Base-by-base conservation (phyloP, 1,140 invertebrate species). In the Mercenaria mercenaria region DNA sequence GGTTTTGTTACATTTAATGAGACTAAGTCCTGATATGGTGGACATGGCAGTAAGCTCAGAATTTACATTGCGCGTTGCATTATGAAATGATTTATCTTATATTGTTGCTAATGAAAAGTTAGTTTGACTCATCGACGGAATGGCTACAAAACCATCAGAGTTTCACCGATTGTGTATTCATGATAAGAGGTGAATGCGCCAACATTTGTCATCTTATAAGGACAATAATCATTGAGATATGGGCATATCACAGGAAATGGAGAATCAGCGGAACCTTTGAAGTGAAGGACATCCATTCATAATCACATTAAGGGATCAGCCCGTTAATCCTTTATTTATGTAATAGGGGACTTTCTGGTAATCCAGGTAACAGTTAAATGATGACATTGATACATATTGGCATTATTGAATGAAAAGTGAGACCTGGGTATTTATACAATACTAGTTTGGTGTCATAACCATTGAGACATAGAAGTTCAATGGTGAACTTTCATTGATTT, bases 271-370 rank as follows among this genome's bases (percentile, higher is more conserved):
- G 20, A 29, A 15, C 47, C 76, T 79, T 79, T 79, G 76, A 79
- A 23, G 76, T 79, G 32, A 37, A 79, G 32, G 29, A 59, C 26
- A 56, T 41, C 50, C 34, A 52, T 79, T 79, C 29, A 50, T 79
- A 79, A 56, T 37, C 76, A 79, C 37, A 79, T 79, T 79, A 79
- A 79, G 34, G 76, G 76, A 56, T 79, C 76, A 79, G 50, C 8
- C 29, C 32, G 8, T 8, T 79, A 52, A 79, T 79, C 76, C 76
- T 13, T 39, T 79, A 50, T 56, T 79, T 56, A 79, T 56, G 76
- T 50, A 52, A 79, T 56, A 52, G 13, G 37, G n/a, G 41, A 50
- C 72, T 76, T 76, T 64, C n/a, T 64, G 0, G 26, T n/a, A 64
- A 64, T 64, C 59, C 26, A 20, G 37, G 37, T 39, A 39, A 37